These are phyloP conservation scores for Macropus fuliginosus DNA, from an alignment of 2,797 vertebrate genomes.

Conservation along the genomic window DNA sequence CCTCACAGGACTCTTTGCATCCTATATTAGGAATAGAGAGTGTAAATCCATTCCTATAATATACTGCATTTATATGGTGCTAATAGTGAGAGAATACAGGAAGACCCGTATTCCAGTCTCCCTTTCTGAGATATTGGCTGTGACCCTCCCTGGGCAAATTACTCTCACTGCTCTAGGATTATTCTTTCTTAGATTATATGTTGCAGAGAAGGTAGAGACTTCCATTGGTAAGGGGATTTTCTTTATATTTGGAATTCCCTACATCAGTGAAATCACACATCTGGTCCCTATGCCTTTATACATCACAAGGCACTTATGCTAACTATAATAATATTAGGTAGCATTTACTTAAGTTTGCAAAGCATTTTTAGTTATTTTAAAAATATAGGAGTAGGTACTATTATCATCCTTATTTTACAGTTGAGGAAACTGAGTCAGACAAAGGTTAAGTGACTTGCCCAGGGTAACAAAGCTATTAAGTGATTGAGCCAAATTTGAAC, in stretches of 20 bases:
- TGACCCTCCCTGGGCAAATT: not conserved
- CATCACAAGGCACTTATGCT: not conserved
- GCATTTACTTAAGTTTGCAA: not conserved
- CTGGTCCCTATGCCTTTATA: not conserved
- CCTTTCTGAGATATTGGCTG: not conserved
- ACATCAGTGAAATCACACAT: not conserved
- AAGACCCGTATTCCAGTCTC: not conserved
- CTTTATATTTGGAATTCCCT: not conserved
- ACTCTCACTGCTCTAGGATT: not conserved
- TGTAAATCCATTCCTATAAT: not conserved
- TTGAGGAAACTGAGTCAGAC: too few species aligned
- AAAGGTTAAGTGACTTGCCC: too few species aligned
- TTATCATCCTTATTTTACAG: not conserved
- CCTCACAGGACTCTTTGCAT: conserved; percentile 4
- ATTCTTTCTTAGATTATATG: not conserved
- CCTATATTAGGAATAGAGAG: conserved; percentile 52
- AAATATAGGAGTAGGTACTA: not conserved
- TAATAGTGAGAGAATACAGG: not conserved
- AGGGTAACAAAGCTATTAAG: not conserved
- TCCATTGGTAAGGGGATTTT: not conserved
- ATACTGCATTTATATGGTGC: conserved; percentile 50
- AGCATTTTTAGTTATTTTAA: not conserved
- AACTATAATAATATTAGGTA: not conserved
- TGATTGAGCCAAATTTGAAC: not conserved
- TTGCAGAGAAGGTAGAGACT: not conserved